Conservation (phyloP, 35 echinoderm and acorn worm species). For the Holothuria glaberrima region DNA sequence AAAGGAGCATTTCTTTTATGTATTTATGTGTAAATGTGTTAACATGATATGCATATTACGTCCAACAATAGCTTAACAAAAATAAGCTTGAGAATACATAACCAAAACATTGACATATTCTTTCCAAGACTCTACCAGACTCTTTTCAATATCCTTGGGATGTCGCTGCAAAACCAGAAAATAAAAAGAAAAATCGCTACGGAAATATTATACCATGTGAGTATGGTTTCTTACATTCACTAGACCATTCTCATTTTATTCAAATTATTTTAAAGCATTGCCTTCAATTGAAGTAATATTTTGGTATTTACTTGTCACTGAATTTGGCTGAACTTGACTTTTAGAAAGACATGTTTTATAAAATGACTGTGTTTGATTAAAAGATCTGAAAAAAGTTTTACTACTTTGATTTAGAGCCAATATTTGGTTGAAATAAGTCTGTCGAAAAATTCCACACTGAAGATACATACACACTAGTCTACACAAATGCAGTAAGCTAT, state of each 20-base stretch:
- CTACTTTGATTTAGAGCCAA: too few relatives aligned
- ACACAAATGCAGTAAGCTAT: too few relatives aligned
- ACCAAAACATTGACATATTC: neutral
- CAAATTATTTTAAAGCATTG: neutral
- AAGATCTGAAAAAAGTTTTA: too few relatives aligned
- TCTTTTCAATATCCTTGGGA: conserved; percentile 55
- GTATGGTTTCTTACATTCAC: neutral
- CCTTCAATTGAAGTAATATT: neutral
- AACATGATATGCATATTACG: neutral
- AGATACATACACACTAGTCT: too few relatives aligned
- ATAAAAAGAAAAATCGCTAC: conserved; percentile 82
- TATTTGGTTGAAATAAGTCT: too few relatives aligned
- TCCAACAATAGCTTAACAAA: neutral
- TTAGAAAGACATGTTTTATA: too few relatives aligned
- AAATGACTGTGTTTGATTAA: too few relatives aligned
- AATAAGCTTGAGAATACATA: neutral
- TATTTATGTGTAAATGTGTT: too few relatives aligned
- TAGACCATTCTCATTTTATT: neutral
- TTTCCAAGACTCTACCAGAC: conserved; percentile 48
- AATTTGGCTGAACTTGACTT: too few relatives aligned
- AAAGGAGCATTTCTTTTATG: too few relatives aligned
- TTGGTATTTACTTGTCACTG: too few relatives aligned
- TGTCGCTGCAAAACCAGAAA: conserved; percentile 69
- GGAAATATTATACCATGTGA: conserved; percentile 91
- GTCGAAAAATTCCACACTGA: too few relatives aligned